Evolutionary conservation across 2,113 vertebrate genomes (phyloP), one percentile per base, ranked within the genome.

Genomic region (Poeciliopsis retropinna): DNA sequence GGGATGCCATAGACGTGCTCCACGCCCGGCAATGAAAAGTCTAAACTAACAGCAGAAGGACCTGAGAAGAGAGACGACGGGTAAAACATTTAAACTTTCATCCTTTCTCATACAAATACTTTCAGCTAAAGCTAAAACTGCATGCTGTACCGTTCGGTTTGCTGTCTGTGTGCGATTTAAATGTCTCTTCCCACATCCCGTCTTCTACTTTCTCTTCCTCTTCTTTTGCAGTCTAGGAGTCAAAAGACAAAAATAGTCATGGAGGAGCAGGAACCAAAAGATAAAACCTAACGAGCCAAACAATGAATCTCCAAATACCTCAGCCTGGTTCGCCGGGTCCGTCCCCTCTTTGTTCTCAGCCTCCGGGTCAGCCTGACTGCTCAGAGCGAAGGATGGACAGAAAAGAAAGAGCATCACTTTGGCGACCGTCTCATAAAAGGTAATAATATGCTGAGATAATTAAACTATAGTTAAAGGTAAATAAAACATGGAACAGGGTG

Each of bases 1-100:
- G 97, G 97, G 76, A 98, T 97, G n/a, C 97, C 97, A 3, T 97
- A 98, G 0, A 98, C 95, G 1, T 98, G 94, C 64, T 97, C 97
- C 34, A 98, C 95, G 4, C 96, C 96, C 0, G 97, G 97, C 67
- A 97, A 81, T 0, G 97, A 98, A 78, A 98, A 97, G 80, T 98
- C 97, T 84, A 98, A 92, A 76, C 97, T 96, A 70, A 98, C 78
- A 5, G 97, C 96, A 0, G 93, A 93, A 30, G 97, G 97, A 28
- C 97, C 97, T 98, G 87, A 1, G 64, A 27, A n/a, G 79, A 47
- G 28, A 9, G 2, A 80, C 9, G 70, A 8, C 15, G 84, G 5
- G 4, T 12, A 67, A 17, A 47, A 4, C 25, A 2, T 14, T 25
- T 34, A 6, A 22, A 67, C 22, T 25, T 28, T 67, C 25, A 29